These are phyloP conservation scores for Andrena bucephala DNA, from an alignment of 2,888 invertebrate species.

Conservation along the genomic window DNA sequence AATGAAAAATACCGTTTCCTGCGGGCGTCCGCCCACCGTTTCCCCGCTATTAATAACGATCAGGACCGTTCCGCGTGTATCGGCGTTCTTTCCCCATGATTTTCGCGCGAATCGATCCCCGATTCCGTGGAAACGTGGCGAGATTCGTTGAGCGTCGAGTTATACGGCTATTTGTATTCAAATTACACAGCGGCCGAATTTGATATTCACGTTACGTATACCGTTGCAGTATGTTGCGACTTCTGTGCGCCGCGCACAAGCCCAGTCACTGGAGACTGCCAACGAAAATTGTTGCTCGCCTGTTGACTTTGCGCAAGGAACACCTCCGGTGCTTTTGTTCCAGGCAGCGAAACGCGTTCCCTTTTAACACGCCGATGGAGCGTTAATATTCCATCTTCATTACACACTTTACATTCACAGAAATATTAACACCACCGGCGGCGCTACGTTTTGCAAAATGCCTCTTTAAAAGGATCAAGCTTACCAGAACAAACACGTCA, in stretches of 20 bases:
- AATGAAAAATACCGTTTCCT: constrained; percentile 39
- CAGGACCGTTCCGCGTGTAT: background rate
- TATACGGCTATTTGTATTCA: constrained; percentile 20
- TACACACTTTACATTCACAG: too few species aligned
- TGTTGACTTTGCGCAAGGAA: too few species aligned
- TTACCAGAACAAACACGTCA: too few species aligned
- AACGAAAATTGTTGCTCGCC: background rate
- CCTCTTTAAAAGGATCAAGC: too few species aligned
- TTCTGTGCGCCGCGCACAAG: background rate
- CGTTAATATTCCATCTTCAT: too few species aligned
- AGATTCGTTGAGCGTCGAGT: background rate
- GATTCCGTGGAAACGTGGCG: background rate
- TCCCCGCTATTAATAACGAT: constrained; percentile 38
- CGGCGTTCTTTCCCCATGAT: background rate
- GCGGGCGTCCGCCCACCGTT: background rate
- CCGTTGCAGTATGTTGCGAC: constrained; percentile 6
- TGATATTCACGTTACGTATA: constrained; percentile 19
- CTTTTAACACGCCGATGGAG: too few species aligned
- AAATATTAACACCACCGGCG: too few species aligned
- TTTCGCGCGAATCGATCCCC: constrained; percentile 16
- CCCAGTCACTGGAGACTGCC: background rate
- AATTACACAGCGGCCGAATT: constrained; percentile 14
- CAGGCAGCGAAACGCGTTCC: too few species aligned
- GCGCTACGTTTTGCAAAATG: too few species aligned
- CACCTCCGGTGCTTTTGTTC: too few species aligned